Base-by-base conservation (phyloP, 2,113 vertebrate genomes). In the Nipponia nippon region DNA sequence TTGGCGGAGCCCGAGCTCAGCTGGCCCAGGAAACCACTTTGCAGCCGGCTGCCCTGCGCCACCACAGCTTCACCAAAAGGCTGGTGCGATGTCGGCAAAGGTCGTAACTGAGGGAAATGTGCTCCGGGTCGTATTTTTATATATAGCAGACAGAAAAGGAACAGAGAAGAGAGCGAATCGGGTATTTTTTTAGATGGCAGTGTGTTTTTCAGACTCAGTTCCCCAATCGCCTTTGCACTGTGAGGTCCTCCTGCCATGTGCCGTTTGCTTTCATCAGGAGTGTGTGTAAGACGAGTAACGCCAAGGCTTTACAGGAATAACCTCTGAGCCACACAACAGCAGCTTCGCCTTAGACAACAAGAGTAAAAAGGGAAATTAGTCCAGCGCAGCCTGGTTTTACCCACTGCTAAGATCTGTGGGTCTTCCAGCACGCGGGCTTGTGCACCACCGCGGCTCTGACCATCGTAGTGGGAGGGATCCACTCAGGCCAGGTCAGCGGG, bases 191-290 rank as follows among this genome's bases (percentile, higher is more conserved):
- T 16, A 26, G 7, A 17, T 16, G 20, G 50, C 0, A 0, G 53
- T 17, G 63, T 77, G 67, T 29, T 89, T 91, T 91, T 53, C 65
- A 47, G 47, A 36, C 46, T 58, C 0, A 0, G 46, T 78, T 87
- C 73, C 87, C 69, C 80, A 52, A 21, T 11, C 0, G 1, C 26
- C 21, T 58, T 70, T 59, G 77, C 53, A 11, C 46, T 3, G 4
- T 0, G 0, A 49, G 34, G 30, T 12, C 19, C 30, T 89, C 36
- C 46, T 58, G 73, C 58, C 65, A 6, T 0, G 2, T 8, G 22
- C 69, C 3, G 1, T 10, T 26, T 30, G 26, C 20, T 55, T 59
- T 79, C 76, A n/a, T 23, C 47, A 23, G 56, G 16, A 26, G 25
- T 34, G 16, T 36, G 44, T 22, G 9, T 20, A 47, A 67, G 52